Evolutionary conservation across 2,797 vertebrate species (phyloP).

Genomic region (Neoniphon sammara): DNA sequence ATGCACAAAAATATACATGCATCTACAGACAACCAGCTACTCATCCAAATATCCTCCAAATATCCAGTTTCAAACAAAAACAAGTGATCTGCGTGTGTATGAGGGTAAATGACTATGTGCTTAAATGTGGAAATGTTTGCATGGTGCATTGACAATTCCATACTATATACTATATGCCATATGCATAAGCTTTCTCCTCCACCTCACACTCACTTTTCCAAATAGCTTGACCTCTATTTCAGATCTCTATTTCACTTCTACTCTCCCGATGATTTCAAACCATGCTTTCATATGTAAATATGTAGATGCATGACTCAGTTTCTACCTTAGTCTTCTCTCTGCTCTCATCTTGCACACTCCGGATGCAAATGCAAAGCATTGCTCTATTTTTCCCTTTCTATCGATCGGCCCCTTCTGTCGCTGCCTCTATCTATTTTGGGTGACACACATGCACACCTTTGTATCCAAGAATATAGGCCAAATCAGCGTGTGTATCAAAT

Average conservation of each 20-base stretch:
- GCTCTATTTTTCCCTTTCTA: slow-evolving; percentile 36
- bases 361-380: slow-evolving; percentile 53
- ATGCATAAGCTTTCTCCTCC: slow-evolving; percentile 9
- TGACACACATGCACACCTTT: slow-evolving; percentile 47
- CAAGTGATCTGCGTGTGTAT: not conserved
- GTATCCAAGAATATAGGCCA: slow-evolving; percentile 68
- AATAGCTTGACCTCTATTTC: slow-evolving; percentile 35
- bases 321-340: not conserved
- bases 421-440: slow-evolving; percentile 36
- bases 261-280: slow-evolving; percentile 47
- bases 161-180: slow-evolving; percentile 28
- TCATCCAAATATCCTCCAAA: slow-evolving; percentile 28
- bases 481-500: slow-evolving; percentile 43
- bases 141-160: slow-evolving; percentile 23
- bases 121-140: not conserved
- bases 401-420: not conserved
- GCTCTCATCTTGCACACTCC: slow-evolving; percentile 27
- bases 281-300: slow-evolving; percentile 18
- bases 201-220: slow-evolving; percentile 8
- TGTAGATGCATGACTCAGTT: slow-evolving; percentile 50
- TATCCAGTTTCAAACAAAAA: not conserved
- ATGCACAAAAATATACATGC: slow-evolving; percentile 15
- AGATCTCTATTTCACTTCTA: slow-evolving; percentile 56
- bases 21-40: slow-evolving; percentile 9
- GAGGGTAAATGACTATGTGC: slow-evolving; percentile 22